Percentiles rank a stretch among this genome's conserved stretches.
These are phyloP conservation scores for Hirundo rustica DNA, from an alignment of 2,797 vertebrate species.

Conservation along the genomic window DNA sequence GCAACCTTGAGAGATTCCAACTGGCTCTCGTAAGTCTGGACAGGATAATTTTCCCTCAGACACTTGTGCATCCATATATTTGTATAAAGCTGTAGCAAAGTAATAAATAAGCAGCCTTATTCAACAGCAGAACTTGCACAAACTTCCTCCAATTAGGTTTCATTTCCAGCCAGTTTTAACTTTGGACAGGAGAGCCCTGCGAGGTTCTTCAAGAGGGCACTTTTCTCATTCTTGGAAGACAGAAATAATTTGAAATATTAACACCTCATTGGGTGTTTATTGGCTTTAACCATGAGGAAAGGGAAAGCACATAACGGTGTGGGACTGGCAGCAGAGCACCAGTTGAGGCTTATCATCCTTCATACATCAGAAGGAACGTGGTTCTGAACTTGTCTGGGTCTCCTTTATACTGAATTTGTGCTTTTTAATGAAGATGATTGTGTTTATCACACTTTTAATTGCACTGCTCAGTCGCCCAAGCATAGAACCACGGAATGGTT, in stretches of 20 bases:
- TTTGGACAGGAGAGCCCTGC: fast-evolving
- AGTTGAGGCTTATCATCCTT: background rate
- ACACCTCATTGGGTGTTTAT: background rate
- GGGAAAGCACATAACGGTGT: background rate
- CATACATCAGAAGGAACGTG: background rate
- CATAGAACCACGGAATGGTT: background rate
- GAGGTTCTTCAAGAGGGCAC: background rate
- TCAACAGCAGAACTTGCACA: background rate
- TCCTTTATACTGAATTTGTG: background rate
- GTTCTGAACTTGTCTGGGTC: background rate
- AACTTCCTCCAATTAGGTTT: background rate
- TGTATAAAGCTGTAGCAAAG: conserved; percentile 12
- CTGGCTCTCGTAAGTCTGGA: conserved; percentile 7
- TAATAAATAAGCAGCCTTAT: conserved; percentile 57
- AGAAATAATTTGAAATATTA: background rate
- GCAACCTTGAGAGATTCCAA: conserved; percentile 59
- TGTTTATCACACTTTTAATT: background rate
- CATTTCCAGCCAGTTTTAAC: background rate
- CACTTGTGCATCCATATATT: conserved; percentile 6
- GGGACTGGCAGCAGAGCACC: background rate
- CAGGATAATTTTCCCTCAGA: conserved; percentile 31
- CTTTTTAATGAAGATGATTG: background rate
- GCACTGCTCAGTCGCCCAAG: background rate
- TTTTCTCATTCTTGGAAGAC: background rate
- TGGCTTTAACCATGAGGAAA: background rate